Percentiles rank a stretch among this genome's conserved stretches.
phyloP scores from a whole-genome alignment of 2,797 vertebrate species.

The Sebastes baramenuke region DNA sequence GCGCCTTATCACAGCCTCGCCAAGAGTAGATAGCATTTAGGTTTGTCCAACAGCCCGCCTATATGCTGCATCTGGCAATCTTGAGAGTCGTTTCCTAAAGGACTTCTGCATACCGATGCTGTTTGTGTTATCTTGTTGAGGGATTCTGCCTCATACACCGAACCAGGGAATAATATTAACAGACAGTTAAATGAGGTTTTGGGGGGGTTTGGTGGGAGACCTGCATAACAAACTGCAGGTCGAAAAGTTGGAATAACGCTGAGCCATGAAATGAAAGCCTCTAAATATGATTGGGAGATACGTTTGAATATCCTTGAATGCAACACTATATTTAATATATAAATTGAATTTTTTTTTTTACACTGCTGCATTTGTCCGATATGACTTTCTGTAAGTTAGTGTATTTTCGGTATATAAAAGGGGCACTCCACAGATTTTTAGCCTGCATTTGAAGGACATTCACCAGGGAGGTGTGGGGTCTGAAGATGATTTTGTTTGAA shows the following conservation, averaged over 20 bases:
- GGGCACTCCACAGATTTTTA: neutral
- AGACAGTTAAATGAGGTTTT: conserved; percentile 51
- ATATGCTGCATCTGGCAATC: conserved; percentile 66
- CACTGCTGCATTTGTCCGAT: neutral
- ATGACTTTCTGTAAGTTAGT: neutral
- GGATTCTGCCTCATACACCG: conserved; percentile 57
- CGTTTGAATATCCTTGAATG: conserved; percentile 2
- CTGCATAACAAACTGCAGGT: conserved; percentile 31
- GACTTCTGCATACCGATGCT: conserved; percentile 56
- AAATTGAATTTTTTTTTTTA: neutral
- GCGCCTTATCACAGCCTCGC: conserved; percentile 74
- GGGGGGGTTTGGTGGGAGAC: neutral
- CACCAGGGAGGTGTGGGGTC: no score
- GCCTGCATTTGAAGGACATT: neutral
- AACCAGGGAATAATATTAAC: conserved; percentile 68
- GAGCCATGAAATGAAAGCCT: conserved; percentile 41
- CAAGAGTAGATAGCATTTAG: conserved; percentile 71
- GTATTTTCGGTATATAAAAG: neutral
- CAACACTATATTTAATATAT: neutral
- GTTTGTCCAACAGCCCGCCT: conserved; percentile 63
- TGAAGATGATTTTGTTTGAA: neutral
- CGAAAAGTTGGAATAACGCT: conserved; percentile 26
- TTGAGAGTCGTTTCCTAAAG: conserved; percentile 63
- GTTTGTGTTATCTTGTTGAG: conserved; percentile 66
- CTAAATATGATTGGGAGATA: conserved; percentile 2